phyloP scores from a whole-genome alignment of 1,140 invertebrate genomes.

The Anoplolepis gracilipes region DNA sequence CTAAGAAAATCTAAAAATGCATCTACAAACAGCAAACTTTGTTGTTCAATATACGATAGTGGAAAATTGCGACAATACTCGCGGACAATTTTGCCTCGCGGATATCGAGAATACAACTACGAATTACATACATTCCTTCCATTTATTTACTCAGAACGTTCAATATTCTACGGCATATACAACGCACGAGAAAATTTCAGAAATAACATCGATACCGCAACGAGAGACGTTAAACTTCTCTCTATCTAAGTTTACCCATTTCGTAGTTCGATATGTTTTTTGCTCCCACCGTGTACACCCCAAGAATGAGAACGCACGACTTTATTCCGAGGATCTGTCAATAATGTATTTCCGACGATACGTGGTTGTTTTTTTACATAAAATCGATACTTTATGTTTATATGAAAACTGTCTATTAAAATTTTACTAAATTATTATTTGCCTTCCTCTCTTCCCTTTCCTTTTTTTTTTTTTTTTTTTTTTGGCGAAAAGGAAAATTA shows the following conservation, averaged over 20 bases:
- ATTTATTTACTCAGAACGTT: constrained; percentile 29
- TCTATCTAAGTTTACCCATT: constrained; percentile 33
- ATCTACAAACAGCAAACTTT: constrained; percentile 2
- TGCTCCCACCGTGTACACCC: neutral
- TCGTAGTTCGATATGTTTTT: neutral
- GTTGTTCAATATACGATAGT: neutral
- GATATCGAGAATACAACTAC: constrained; percentile 10
- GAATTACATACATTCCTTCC: constrained; percentile 20
- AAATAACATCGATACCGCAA: neutral
- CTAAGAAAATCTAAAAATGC: neutral
- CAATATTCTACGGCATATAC: neutral
- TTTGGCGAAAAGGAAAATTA: neutral
- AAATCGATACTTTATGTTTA: neutral
- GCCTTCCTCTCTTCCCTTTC: too few relatives aligned
- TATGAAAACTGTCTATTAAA: neutral
- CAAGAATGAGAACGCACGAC: neutral
- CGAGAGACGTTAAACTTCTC: constrained; percentile 32
- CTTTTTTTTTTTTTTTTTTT: too few relatives aligned
- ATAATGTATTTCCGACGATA: constrained; percentile 14
- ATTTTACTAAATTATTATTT: too few relatives aligned
- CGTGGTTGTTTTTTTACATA: neutral
- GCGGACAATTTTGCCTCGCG: neutral
- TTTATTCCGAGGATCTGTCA: neutral
- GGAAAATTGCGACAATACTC: neutral
- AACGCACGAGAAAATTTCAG: neutral